Base-by-base conservation (phyloP, 2,113 vertebrate genomes). In the Xyrauchen texanus region DNA sequence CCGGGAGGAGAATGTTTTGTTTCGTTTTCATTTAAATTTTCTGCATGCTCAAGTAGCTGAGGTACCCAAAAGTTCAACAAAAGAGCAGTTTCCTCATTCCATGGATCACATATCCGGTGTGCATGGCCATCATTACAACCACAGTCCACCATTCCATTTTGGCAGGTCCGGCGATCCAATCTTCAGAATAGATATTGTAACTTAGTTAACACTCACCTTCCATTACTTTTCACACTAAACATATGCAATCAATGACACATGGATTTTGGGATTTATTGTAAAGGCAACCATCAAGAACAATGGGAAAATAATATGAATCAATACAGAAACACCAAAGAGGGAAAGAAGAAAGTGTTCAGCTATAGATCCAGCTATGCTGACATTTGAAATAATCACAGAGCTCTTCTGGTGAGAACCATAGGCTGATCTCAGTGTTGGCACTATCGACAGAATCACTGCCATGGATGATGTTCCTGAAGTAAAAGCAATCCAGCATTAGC, bases 361-460 rank as follows among this genome's bases (percentile, higher is more conserved):
- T 42, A 6, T 97, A 98, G 83, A 98, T 88, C 96, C 97, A 98
- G 71, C 88, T 86, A 0, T 92, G 86, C 53, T 94, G 93, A 87
- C 95, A 97, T 81, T 93, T 89, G 0, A 91, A 91, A 89, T 93
- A 98, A 78, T 87, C 87, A 0, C 90, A 72, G 82, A 99, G 83
- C 88, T 99, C 97, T 0, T 90, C 76, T 0, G 92, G 89, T 44
- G 92, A 93, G 88, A 99, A 99, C 97, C 97, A 99, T 71, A 98
- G 91, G 82, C 72, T 85, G 67, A 98, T 97, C 87, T 99, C 97
- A 64, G 93, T 93, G 67, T 95, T 92, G 0, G 96, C 97, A 2
- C 96, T 98, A 4, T 96, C 91, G 9, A 96, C 93, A 0, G 97
- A 96, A 86, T 99, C 97, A 0, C 97, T 99, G 90, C 97, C 97